Evolutionary conservation across 2,888 invertebrate species (phyloP).

Genomic region (Scaptomyza polygonia): DNA sequence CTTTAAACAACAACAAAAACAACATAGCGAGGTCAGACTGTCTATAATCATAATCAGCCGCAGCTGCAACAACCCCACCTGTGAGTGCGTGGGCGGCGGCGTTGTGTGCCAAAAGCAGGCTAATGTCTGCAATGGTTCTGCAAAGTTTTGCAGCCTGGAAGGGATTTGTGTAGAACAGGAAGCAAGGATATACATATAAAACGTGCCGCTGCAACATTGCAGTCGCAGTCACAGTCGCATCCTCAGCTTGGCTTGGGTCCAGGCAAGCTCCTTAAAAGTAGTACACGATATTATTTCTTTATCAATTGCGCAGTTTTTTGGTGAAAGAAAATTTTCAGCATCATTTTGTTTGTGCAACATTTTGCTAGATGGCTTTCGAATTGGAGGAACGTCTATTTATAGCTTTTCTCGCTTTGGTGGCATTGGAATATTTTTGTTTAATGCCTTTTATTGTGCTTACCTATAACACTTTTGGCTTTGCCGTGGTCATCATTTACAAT

Average conservation of each 20-base stretch:
- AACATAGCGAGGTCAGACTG: conserved; percentile 36
- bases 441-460: conserved; percentile 16
- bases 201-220: conserved; percentile 29
- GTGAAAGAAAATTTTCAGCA: not conserved
- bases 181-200: conserved; percentile 33
- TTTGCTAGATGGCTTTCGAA: conserved; percentile 32
- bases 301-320: conserved; percentile 13
- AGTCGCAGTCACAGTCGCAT: conserved; percentile 29
- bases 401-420: conserved; percentile 25
- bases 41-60: conserved; percentile 1
- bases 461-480: conserved; percentile 19
- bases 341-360: not conserved
- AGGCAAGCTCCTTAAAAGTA: not conserved
- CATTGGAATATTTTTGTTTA: conserved; percentile 32
- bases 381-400: conserved; percentile 34
- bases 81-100: not conserved
- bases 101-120: too few species aligned
- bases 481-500: conserved; percentile 10
- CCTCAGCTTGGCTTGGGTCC: conserved; percentile 25
- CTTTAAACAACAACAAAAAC: too few species aligned
- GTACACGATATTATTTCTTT: not conserved
- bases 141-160: conserved; percentile 67
- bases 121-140: conserved; percentile 35
- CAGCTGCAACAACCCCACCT: conserved; percentile 51
- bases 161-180: conserved; percentile 25